Evolutionary conservation across 2,888 invertebrate genomes (phyloP).

Genomic region (Notodonta dromedarius): DNA sequence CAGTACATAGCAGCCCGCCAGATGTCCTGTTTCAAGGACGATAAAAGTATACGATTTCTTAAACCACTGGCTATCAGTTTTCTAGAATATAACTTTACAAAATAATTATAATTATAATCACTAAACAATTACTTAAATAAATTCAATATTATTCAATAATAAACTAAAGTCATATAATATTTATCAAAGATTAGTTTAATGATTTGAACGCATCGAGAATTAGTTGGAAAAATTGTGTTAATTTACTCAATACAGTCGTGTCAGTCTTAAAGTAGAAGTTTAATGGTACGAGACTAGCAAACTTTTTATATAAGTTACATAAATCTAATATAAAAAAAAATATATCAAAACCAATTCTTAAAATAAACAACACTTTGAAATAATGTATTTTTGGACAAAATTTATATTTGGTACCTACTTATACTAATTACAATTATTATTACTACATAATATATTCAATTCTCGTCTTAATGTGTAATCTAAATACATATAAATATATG

Average conservation of each 20-base stretch:
- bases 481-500: neutral
- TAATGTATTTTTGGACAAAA: constrained; percentile 11
- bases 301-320: neutral
- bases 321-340: neutral
- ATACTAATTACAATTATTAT: neutral
- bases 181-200: neutral
- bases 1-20: neutral
- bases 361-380: constrained; percentile 1
- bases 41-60: neutral
- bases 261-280: neutral
- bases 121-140: neutral
- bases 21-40: neutral
- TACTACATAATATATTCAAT: constrained; percentile 1
- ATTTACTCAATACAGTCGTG: neutral
- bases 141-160: neutral
- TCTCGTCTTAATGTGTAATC: neutral
- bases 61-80: neutral
- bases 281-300: constrained; percentile 5
- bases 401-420: constrained; percentile 6
- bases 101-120: too few species aligned
- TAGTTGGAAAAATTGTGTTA: neutral
- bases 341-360: neutral
- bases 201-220: constrained; percentile 2
- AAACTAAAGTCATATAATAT: neutral
- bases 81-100: too few species aligned